A percentile compares a stretch with the other conserved stretches of the same genome.
phyloP scores from a whole-genome alignment of 2,113 vertebrate species.

The Origma solitaria region DNA sequence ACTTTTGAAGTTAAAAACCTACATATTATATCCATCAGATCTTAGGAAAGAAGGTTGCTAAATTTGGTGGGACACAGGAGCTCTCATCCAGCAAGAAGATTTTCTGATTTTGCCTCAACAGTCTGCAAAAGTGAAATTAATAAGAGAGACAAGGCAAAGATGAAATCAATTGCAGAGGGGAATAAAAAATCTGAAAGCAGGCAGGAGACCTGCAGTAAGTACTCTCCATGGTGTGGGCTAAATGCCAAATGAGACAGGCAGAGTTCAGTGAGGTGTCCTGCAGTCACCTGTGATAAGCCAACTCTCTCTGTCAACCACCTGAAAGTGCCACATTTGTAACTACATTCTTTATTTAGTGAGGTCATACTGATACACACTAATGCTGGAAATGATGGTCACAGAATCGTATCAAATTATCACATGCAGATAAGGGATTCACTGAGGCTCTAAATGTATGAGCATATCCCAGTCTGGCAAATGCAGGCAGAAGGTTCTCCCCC shows the following conservation, averaged over 20 bases:
- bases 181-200: neutral
- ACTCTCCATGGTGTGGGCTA: neutral
- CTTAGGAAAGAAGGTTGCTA: neutral
- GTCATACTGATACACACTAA: neutral
- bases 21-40: neutral
- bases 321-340: neutral
- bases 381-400: neutral
- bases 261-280: neutral
- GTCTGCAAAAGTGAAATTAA: neutral
- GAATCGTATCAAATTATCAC: neutral
- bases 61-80: neutral
- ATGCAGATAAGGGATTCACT: neutral
- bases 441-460: neutral
- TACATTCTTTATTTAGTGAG: neutral
- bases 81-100: neutral
- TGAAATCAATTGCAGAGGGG: neutral
- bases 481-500: neutral
- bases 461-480: neutral
- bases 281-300: neutral
- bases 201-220: neutral
- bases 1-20: neutral
- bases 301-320: neutral
- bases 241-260: accelerated
- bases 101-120: neutral
- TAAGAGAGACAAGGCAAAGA: neutral